A percentile compares a stretch with the other conserved stretches of the same genome.
phyloP scores from a whole-genome alignment of 1,140 invertebrate genomes.

The Polypedilum pembai region DNA sequence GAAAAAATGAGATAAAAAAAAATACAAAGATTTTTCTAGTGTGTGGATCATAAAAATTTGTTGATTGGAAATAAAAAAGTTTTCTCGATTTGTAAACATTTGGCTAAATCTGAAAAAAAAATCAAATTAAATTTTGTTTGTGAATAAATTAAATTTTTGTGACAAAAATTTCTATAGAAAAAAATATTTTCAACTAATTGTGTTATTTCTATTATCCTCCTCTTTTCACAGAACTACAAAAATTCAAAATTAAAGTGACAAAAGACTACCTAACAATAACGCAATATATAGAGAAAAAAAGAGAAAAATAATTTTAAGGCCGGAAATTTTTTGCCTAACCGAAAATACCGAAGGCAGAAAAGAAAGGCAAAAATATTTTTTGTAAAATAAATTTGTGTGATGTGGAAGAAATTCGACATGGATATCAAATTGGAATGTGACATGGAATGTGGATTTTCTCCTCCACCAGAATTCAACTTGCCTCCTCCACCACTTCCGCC shows the following conservation, averaged over 20 bases:
- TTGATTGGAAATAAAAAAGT: too few relatives aligned
- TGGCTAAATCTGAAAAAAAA: background rate
- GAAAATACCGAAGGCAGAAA: background rate
- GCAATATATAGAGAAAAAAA: background rate
- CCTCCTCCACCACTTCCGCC: slow-evolving; percentile 17
- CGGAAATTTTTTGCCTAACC: background rate
- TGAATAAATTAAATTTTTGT: background rate
- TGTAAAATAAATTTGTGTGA: slow-evolving; percentile 15
- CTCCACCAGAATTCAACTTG: slow-evolving; percentile 14
- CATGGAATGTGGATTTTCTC: slow-evolving; percentile 22
- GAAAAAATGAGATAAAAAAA: too few relatives aligned
- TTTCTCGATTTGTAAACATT: background rate
- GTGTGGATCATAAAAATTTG: too few relatives aligned
- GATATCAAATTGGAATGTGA: slow-evolving; percentile 24
- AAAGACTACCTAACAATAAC: background rate
- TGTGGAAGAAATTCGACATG: slow-evolving; percentile 26
- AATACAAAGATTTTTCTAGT: too few relatives aligned
- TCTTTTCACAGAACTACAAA: slow-evolving; percentile 6
- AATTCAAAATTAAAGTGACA: slow-evolving; percentile 13
- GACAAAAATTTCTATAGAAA: too few relatives aligned
- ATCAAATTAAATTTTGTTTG: background rate
- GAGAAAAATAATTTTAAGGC: background rate
- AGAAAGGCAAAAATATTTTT: background rate
- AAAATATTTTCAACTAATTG: slow-evolving; percentile 2
- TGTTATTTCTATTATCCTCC: background rate